Evolutionary conservation across 2,797 vertebrate genomes (phyloP), one percentile per base, ranked within the genome.

Genomic region (Micromesistius poutassou): DNA sequence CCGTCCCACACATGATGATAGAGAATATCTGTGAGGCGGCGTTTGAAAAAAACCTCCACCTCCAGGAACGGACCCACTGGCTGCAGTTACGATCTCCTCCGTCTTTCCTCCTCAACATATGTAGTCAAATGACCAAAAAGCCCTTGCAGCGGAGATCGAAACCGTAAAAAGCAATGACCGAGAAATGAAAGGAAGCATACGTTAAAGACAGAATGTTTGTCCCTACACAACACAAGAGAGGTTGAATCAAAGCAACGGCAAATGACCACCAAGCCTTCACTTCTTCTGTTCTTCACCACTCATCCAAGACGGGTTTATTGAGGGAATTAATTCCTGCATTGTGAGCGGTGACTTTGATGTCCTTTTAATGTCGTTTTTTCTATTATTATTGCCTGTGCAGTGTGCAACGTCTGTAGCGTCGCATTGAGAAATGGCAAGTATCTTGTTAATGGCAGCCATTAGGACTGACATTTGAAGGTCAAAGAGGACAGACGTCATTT

Each of bases 391-490:
- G 62, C 25, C 25, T 19, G 2, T 25, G 55, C 55, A n/a, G 55
- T 62, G 19, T 9, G 5, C 5, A 62, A 9, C n/a, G 55, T n/a
- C 46, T 62, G 19, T 8, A n/a, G 2, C 14, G 55, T n/a, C 16
- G 42, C 22, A 14, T 62, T 22, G 4, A 66, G 62, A 66, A 66
- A 66, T 66, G 62, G n/a, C 62, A 68, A 68, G n/a, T 28, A 5
- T 28, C 62, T 68, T 12, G 5, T 13, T 68, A 28, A 68, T 68
- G 13, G 62, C 62, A 28, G 25, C 62, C n/a, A 68, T 68, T 68
- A 68, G 12, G 62, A 68, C 62, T 68, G 62, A 68, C 62, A 68
- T 68, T 68, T 68, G n/a, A 62, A 62, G 55, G 55, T 50, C 14
- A 6, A 9, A n/a, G 22, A 62, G 19, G 55, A 62, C 62, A 19